Conservation (phyloP, 1,140 invertebrate species). For the Pseudomyrmex cubaensis region DNA sequence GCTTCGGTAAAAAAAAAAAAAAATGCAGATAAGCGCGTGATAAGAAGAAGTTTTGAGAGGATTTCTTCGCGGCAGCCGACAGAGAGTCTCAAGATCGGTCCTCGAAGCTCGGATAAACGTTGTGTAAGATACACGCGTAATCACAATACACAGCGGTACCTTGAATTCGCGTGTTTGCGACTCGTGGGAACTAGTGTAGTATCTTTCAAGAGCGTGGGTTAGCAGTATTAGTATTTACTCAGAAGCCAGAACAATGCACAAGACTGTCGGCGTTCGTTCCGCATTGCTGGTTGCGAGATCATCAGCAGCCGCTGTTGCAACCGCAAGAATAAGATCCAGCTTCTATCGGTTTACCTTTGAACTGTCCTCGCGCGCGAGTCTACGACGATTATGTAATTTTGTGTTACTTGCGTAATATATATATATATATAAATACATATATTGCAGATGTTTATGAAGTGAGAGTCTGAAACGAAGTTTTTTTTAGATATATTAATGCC, state of each 20-base stretch:
- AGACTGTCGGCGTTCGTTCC: slow-evolving; percentile 79
- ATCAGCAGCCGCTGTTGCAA: slow-evolving; percentile 75
- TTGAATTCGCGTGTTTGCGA: slow-evolving; percentile 80
- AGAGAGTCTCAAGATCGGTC: slow-evolving; percentile 32
- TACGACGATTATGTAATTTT: slow-evolving; percentile 23
- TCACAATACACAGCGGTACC: slow-evolving; percentile 72
- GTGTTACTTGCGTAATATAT: no score
- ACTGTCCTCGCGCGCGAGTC: slow-evolving; percentile 26
- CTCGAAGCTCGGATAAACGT: slow-evolving; percentile 65
- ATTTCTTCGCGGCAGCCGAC: slow-evolving; percentile 33
- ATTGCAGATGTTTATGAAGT: background rate
- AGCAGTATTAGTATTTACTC: slow-evolving; percentile 80
- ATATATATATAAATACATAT: no score
- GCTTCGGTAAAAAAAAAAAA: no score
- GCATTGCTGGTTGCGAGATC: slow-evolving; percentile 79
- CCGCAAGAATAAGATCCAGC: slow-evolving; percentile 39
- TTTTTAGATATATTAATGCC: background rate
- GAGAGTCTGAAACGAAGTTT: background rate
- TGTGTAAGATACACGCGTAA: slow-evolving; percentile 66
- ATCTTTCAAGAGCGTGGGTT: slow-evolving; percentile 80
- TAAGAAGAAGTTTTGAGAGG: background rate
- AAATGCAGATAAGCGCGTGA: no score
- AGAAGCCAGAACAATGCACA: slow-evolving; percentile 78
- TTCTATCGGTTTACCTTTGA: slow-evolving; percentile 46
- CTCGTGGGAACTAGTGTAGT: slow-evolving; percentile 81